Evolutionary conservation across 2,113 vertebrate genomes (phyloP).

Genomic region (Ptyas mucosa): DNA sequence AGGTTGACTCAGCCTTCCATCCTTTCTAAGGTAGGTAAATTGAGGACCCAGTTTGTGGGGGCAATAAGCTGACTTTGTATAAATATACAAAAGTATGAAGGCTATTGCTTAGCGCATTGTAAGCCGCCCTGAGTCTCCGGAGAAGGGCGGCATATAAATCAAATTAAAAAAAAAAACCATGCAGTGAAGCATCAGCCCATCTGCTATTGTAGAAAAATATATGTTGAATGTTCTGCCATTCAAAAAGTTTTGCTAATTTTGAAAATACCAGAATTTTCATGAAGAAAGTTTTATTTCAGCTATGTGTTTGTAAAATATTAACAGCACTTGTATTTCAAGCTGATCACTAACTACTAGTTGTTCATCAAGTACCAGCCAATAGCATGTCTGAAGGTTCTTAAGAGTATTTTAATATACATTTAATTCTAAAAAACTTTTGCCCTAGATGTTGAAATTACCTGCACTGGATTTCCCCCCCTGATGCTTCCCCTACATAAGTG

Average conservation of each 20-base stretch:
- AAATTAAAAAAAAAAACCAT: too few relatives aligned
- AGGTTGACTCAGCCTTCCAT: too few relatives aligned
- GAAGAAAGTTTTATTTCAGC: background rate
- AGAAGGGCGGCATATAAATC: too few relatives aligned
- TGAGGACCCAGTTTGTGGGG: too few relatives aligned
- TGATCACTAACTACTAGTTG: background rate
- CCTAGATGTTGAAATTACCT: background rate
- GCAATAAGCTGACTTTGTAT: too few relatives aligned
- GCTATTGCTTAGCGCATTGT: too few relatives aligned
- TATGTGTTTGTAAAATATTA: background rate
- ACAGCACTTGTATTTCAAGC: background rate
- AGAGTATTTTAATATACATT: background rate
- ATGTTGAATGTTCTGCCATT: background rate
- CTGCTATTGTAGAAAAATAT: background rate
- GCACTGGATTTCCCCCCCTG: background rate
- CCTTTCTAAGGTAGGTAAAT: too few relatives aligned
- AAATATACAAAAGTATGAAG: too few relatives aligned
- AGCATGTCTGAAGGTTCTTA: background rate
- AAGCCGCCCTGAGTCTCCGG: too few relatives aligned
- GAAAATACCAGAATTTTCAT: background rate
- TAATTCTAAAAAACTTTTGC: background rate
- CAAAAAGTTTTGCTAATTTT: background rate
- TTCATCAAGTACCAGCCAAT: background rate
- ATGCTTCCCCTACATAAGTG: background rate
- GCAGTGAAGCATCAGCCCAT: background rate